These are phyloP conservation scores for Eubucco bourcierii DNA, from an alignment of 2,113 vertebrate genomes.

Conservation along the genomic window DNA sequence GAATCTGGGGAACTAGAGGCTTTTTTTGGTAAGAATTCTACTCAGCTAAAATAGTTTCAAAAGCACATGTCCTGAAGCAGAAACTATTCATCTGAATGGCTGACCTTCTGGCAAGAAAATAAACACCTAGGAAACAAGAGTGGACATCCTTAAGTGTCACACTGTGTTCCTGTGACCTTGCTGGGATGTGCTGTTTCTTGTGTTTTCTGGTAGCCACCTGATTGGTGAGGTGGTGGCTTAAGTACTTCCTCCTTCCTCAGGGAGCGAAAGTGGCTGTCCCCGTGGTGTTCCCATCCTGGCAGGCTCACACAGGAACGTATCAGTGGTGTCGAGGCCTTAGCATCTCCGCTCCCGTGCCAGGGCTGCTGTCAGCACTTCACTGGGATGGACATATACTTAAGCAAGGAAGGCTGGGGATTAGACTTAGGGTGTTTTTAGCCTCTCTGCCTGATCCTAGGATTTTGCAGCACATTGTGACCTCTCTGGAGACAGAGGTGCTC, in stretches of 20 bases:
- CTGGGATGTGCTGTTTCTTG: background rate
- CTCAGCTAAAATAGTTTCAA: background rate
- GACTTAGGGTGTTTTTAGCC: background rate
- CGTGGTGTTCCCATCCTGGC: background rate
- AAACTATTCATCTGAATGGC: background rate
- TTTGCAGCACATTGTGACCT: conserved; percentile 12
- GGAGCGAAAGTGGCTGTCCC: background rate
- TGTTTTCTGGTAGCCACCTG: rapidly evolving
- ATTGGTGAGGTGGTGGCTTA: background rate
- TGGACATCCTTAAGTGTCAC: background rate
- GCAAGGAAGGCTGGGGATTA: background rate
- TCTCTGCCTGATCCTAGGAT: background rate
- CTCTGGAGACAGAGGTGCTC: background rate
- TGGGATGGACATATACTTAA: background rate
- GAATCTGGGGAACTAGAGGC: background rate
- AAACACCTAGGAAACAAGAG: background rate
- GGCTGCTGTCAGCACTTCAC: background rate
- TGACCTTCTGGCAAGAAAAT: background rate
- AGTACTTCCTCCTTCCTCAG: background rate
- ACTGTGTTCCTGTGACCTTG: background rate
- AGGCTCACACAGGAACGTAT: background rate
- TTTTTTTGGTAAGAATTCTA: background rate
- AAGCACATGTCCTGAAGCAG: background rate
- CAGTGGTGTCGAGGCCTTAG: background rate
- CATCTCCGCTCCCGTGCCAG: background rate